Conservation (phyloP, 2,797 vertebrate genomes). For the Lithobates pipiens region DNA sequence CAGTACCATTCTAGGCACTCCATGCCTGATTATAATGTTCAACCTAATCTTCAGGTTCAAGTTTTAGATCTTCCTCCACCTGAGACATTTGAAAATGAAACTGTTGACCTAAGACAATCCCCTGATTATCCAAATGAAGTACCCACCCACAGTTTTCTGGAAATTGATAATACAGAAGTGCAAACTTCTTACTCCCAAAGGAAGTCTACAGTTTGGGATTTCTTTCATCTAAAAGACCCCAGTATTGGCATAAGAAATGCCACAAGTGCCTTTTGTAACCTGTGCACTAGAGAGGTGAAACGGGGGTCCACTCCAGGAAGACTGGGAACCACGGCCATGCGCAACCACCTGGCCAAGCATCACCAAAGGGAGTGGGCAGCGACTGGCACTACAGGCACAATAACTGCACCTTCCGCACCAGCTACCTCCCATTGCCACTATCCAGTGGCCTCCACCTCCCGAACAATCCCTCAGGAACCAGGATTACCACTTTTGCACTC, state of each 20-base stretch:
- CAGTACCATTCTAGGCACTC: slow-evolving; percentile 27
- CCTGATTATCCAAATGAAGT: background rate
- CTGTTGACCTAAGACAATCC: background rate
- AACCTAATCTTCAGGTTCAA: background rate
- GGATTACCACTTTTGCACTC: slow-evolving; percentile 19
- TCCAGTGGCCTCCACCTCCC: slow-evolving; percentile 13
- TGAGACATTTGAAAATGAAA: background rate
- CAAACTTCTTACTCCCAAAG: slow-evolving; percentile 2
- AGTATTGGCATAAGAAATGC: slow-evolving; percentile 46
- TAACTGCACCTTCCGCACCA: background rate
- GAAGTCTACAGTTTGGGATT: slow-evolving; percentile 44
- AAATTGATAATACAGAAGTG: background rate
- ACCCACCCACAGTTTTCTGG: background rate
- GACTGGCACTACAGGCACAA: background rate
- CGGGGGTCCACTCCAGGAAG: slow-evolving; percentile 40
- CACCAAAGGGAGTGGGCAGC: slow-evolving; percentile 38
- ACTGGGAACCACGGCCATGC: slow-evolving; percentile 40
- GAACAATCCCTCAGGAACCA: background rate
- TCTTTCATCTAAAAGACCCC: slow-evolving; percentile 40
- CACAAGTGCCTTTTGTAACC: slow-evolving; percentile 48
- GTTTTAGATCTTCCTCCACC: background rate
- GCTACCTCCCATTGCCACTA: background rate
- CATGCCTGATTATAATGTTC: background rate
- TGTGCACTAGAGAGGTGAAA: slow-evolving; percentile 43
- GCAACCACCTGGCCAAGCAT: slow-evolving; percentile 39